Base-by-base conservation (phyloP, 2,113 vertebrate genomes). In the Cephalopholis sonnerati region DNA sequence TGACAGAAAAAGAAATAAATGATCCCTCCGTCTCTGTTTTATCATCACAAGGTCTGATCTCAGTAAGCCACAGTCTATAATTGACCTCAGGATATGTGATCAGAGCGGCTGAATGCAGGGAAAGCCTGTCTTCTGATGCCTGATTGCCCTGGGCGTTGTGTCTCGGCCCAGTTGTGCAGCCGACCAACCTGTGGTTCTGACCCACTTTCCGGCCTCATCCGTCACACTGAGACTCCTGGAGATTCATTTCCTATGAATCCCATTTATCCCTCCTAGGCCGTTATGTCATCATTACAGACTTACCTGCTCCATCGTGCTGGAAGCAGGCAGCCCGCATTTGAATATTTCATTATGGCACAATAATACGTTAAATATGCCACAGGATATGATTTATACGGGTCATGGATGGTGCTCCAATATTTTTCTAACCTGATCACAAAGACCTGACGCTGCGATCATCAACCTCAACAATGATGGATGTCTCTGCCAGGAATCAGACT, bases 281-380 rank as follows among this genome's bases (percentile, higher is more conserved):
- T 82, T 83, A 81, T 78, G 81, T 89, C 88, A 87, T 89, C 86
- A 89, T 91, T 88, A 88, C 68, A 66, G 83, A 84, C 74, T 85
- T 80, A 84, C 88, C 87, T 87, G 77, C 72, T 79, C 72, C 59
- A 48, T 71, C 15, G 44, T 61, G 73, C 62, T 74, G 61, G 39
- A 79, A 71, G 66, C 61, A 64, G 66, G 59, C 29, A 69, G 36
- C 76, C 54, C 3, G 61, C 55, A 81, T 93, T 91, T 92, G 70
- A 91, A 92, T 93, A 85, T 93, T 93, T 93, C 92, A 94, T 94
- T 89, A 92, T 81, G 64, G 80, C 74, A 88, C 86, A 77, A 87
- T 93, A 90, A 91, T 87, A 80, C 77, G 77, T 91, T 87, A 91
- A 91, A 87, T 77, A 70, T 86, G 87, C 84, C 86, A 59, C 18